Base-by-base conservation (phyloP, 2,797 vertebrate genomes). In the Protonibea diacanthus region DNA sequence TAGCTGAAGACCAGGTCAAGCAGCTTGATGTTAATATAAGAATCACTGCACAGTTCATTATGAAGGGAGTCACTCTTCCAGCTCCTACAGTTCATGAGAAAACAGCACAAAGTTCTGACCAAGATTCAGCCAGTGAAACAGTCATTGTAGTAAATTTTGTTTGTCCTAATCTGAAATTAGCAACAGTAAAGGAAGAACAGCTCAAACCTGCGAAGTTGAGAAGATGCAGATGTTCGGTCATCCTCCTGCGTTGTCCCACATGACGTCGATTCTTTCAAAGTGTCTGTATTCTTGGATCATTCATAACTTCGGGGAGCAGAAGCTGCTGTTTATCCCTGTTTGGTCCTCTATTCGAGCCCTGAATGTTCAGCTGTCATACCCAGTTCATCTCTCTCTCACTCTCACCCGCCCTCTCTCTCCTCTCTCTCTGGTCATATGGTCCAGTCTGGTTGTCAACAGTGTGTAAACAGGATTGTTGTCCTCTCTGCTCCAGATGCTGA, bases 401-500 rank as follows among this genome's bases (percentile, higher is more conserved):
- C 71, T 56, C 57, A 18, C 49, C 53, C 74, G 66, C 23, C 21
- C 42, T 20, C 53, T 48, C 45, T 20, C 57, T 29, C 63, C 5
- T 69, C 71, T 64, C 77, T 2, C 76, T 69, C 65, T 55, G 80
- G 87, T 93, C 91, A 90, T 73, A 82, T 83, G 90, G 80, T 76
- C 74, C 81, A 47, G 83, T 68, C 80, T 80, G 33, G 66, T 82
- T 67, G 65, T 81, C 21, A 62, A 71, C 88, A 87, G 67, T 74
- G 87, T 87, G 88, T 81, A 66, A 89, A 89, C 87, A 87, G 82
- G 73, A 73, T 80, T 89, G 86, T 92, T 91, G 85, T 92, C 71
- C 61, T 81, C 82, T 67, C 70, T 64, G 78, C 66, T 87, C 90
- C 93, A 94, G 93, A 94, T 95, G 93, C 91, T 92, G 81, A 89